Percentiles rank a stretch among this genome's conserved stretches.
These are phyloP conservation scores for Endomychus coccineus DNA, from an alignment of 2,888 invertebrate genomes.

Conservation along the genomic window DNA sequence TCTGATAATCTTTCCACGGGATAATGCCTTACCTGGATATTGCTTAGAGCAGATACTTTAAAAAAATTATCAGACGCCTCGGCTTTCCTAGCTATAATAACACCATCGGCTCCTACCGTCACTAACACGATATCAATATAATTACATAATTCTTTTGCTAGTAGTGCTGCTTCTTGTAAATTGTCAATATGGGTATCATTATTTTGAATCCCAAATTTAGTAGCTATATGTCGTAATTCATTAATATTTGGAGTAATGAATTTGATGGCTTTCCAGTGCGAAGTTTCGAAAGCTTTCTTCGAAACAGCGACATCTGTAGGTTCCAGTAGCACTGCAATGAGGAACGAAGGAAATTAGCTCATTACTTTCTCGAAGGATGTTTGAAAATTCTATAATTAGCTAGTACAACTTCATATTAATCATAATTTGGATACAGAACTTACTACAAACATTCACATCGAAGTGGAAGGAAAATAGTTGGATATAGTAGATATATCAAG, in stretches of 20 bases:
- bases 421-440: too few relatives aligned
- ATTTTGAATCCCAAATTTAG: constrained; percentile 37
- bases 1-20: constrained; percentile 39
- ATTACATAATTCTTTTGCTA: constrained; percentile 42
- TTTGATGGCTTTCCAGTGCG: constrained; percentile 44
- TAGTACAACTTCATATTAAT: too few relatives aligned
- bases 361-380: too few relatives aligned
- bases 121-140: constrained; percentile 53
- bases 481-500: too few relatives aligned
- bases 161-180: constrained; percentile 34
- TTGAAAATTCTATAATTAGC: too few relatives aligned
- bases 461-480: too few relatives aligned
- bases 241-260: constrained; percentile 74
- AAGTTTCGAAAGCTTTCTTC: constrained; percentile 56
- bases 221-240: constrained; percentile 65
- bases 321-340: constrained; percentile 78
- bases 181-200: constrained; percentile 25
- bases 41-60: constrained; percentile 5
- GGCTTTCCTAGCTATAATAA: constrained; percentile 45
- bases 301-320: constrained; percentile 79
- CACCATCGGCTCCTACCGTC: constrained; percentile 56
- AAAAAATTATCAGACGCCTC: constrained; percentile 31
- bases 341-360: too few relatives aligned
- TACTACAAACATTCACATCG: too few relatives aligned
- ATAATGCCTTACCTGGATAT: constrained; percentile 41